These are phyloP conservation scores for Enteromius afrohamiltoni DNA, from an alignment of 2,797 vertebrate species.

Conservation along the genomic window DNA sequence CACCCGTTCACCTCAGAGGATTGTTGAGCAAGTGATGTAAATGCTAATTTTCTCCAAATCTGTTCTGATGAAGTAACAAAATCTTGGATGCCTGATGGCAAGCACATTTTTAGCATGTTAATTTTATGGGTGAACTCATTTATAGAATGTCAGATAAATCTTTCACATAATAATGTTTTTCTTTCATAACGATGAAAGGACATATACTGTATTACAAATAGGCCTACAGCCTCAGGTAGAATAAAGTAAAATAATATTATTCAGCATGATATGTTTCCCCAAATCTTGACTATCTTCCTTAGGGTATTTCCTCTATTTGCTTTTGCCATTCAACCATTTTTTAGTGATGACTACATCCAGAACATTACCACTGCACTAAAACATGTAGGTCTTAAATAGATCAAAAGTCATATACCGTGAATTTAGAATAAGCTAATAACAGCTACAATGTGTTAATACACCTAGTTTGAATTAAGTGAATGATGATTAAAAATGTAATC, in stretches of 20 bases:
- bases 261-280: background rate
- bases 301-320: background rate
- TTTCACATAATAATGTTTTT: background rate
- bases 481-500: background rate
- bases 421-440: background rate
- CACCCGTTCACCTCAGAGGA: background rate
- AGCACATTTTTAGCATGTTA: background rate
- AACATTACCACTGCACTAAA: slow-evolving; percentile 17
- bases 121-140: background rate
- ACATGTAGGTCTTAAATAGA: background rate
- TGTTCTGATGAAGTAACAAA: background rate
- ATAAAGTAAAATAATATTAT: background rate
- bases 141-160: background rate
- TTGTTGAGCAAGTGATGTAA: background rate
- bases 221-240: background rate
- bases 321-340: background rate
- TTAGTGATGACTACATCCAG: slow-evolving; percentile 34
- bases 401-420: background rate
- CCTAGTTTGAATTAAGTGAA: background rate
- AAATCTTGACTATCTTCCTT: slow-evolving; percentile 3
- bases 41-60: background rate
- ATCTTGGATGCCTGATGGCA: background rate
- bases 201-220: background rate
- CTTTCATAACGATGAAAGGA: background rate
- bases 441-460: background rate